Evolutionary conservation across 2,113 vertebrate genomes (phyloP).

Genomic region (Tupaia chinensis): DNA sequence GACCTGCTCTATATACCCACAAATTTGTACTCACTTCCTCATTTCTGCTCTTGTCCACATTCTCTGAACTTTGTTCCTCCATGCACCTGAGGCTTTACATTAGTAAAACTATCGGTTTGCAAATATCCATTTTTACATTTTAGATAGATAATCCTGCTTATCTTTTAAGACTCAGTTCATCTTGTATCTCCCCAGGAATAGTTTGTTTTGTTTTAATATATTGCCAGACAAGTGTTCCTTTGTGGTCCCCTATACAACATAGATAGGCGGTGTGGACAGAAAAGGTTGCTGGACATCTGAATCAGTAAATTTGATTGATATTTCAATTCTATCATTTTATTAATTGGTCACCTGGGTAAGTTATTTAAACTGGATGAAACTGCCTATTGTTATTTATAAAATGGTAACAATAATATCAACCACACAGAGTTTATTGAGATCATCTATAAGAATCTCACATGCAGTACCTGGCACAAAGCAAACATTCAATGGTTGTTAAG

Average conservation of each 20-base stretch:
- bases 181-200: not conserved
- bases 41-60: not conserved
- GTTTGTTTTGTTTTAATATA: not conserved
- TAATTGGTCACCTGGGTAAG: not conserved
- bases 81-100: not conserved
- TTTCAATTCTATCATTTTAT: not conserved
- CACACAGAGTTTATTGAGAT: not conserved
- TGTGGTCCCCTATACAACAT: not conserved
- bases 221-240: not conserved
- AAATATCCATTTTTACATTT: not conserved
- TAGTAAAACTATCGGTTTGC: not conserved
- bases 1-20: not conserved
- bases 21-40: not conserved
- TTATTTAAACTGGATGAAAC: not conserved
- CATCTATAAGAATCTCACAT: not conserved
- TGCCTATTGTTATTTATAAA: not conserved
- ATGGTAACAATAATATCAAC: not conserved
- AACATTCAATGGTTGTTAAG: not conserved
- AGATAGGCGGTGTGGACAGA: not conserved
- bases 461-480: not conserved
- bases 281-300: not conserved
- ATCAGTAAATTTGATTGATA: not conserved
- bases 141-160: not conserved
- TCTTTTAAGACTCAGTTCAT: not conserved
- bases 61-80: not conserved